A percentile compares a stretch with the other conserved stretches of the same genome.
Evolutionary conservation across 2,113 vertebrate species (phyloP).

Genomic region (Globicephala melas): DNA sequence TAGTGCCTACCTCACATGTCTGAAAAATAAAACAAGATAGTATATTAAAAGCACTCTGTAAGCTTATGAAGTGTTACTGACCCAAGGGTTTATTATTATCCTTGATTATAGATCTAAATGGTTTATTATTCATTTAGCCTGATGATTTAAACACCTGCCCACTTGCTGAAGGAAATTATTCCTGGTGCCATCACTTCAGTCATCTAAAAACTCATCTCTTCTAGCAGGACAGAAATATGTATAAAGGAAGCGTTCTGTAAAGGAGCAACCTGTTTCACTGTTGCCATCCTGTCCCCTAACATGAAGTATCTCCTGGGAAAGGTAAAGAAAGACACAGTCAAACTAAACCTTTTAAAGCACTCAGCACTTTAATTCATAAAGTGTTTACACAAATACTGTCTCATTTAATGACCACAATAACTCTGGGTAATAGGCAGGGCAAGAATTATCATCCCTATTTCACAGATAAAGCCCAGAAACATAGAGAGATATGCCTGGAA

Average conservation of each 20-base stretch:
- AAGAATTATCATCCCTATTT: not conserved
- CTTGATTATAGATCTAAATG: not conserved
- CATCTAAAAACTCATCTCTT: not conserved
- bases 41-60: not conserved
- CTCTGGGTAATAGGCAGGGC: not conserved
- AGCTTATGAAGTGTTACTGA: not conserved
- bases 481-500: not conserved
- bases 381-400: not conserved
- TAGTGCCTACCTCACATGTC: not conserved
- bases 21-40: not conserved
- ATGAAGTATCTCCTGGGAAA: not conserved
- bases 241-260: not conserved
- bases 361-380: not conserved
- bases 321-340: not conserved
- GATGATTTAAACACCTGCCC: not conserved
- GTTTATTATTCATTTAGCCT: slow-evolving; percentile 27
- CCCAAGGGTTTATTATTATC: slow-evolving; percentile 4
- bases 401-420: not conserved
- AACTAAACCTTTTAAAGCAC: not conserved
- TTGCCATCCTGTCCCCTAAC: not conserved
- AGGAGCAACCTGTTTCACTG: not conserved
- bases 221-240: not conserved
- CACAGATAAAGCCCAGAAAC: not conserved
- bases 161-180: not conserved
- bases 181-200: not conserved